Conservation (phyloP, 2,113 vertebrate species). For the Bubo scandiacus region DNA sequence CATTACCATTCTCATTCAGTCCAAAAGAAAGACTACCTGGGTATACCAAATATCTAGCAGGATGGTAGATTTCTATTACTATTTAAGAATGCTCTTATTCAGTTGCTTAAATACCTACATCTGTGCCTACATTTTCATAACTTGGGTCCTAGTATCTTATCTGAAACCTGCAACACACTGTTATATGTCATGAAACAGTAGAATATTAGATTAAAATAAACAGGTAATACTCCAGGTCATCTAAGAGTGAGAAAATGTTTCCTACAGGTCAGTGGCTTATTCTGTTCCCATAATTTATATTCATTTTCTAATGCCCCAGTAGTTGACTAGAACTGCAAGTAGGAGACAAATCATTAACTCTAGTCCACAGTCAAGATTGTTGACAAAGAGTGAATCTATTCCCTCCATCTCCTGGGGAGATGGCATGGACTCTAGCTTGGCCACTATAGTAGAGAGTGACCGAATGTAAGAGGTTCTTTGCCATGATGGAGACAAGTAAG, state of each 20-base stretch:
- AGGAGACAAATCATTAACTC: not conserved
- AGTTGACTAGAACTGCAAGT: not conserved
- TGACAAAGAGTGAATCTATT: not conserved
- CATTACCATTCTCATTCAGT: not conserved
- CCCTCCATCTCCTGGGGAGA: accelerated
- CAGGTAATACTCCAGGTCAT: not conserved
- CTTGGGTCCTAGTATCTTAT: not conserved
- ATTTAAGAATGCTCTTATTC: not conserved
- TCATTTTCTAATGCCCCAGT: not conserved
- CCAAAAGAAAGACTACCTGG: not conserved
- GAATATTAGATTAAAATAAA: not conserved
- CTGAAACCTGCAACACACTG: not conserved
- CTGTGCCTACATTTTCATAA: not conserved
- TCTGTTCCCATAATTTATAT: not conserved
- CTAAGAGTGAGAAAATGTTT: not conserved
- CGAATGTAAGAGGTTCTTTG: not conserved
- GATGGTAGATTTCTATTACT: not conserved
- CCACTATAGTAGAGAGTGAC: not conserved
- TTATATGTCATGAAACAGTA: not conserved
- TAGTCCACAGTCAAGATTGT: not conserved
- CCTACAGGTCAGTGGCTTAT: not conserved
- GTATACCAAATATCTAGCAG: not conserved
- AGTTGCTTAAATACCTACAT: not conserved
- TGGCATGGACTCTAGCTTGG: not conserved
- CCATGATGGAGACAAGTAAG: not conserved